Percentiles rank a stretch among this genome's conserved stretches.
These are phyloP conservation scores for Apotomis capreana DNA, from an alignment of 2,888 invertebrate genomes.

Conservation along the genomic window DNA sequence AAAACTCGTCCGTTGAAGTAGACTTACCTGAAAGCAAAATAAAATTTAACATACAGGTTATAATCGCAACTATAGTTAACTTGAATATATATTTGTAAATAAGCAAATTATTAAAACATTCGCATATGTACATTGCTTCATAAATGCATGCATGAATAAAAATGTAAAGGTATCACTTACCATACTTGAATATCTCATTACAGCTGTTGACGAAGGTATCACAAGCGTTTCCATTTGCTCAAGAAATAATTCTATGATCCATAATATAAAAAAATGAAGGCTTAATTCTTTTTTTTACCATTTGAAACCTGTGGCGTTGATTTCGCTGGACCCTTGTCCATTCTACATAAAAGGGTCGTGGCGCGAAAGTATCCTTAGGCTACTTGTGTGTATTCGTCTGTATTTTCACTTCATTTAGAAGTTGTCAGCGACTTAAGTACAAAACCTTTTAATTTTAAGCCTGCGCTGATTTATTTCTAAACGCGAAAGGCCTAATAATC, in stretches of 20 bases:
- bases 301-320: neutral
- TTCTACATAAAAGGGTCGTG: neutral
- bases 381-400: neutral
- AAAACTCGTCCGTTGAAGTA: neutral
- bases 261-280: neutral
- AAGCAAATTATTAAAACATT: neutral
- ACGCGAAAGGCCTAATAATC: too few relatives aligned
- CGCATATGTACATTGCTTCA: neutral
- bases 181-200: neutral
- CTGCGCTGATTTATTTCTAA: too few relatives aligned
- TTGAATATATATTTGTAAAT: neutral
- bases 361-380: neutral
- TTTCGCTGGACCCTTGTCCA: too few relatives aligned
- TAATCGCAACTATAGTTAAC: neutral
- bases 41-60: neutral
- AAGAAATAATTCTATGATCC: neutral
- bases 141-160: neutral
- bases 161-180: too few relatives aligned
- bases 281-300: neutral
- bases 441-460: too few relatives aligned
- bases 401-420: neutral
- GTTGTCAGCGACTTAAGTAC: neutral
- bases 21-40: neutral
- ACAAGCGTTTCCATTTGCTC: neutral
- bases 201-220: neutral